Evolutionary conservation across 1,140 invertebrate species (phyloP), one percentile per base, ranked within the genome.

Genomic region (Lethocerus indicus): DNA sequence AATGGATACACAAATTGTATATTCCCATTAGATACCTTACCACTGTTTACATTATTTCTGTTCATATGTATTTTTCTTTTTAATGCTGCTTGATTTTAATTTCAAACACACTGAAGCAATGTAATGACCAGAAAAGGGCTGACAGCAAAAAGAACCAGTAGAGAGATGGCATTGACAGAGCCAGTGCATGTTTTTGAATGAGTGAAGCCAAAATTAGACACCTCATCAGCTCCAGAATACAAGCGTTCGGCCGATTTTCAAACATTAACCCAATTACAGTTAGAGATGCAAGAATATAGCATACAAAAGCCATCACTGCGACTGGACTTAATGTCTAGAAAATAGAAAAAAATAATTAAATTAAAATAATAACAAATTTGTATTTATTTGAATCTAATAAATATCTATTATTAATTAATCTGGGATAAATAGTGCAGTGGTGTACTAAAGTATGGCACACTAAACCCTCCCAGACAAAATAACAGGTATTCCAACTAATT

Each of bases 241-340:
- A 61, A 2, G 70, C 70, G 41, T 71, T 64, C 13, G 67, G 63
- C 14, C 66, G 66, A 43, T 71, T 68, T 40, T 83, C 79, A 54
- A 83, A 78, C 12, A 83, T 55, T 66, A 83, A 69, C 18, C 82
- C 80, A 35, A 85, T 80, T 2, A 74, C 67, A 2, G 73, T 78
- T 7, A 83, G 57, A 1, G 77, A 76, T 2, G 71, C 68, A 12
- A 83, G 64, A 39, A 83, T 74, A 61, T 81, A 81, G 21, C 69
- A 47, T 0, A 78, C 69, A 57, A 73, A 72, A 18, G 65, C 60
- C 16, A 71, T 54, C 1, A 75, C 71, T 3, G 70, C 69, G 4
- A 75, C 53, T 21, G 72, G 71, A 40, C 68, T 71, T 61, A 77
- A 69, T 23, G 66, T 68, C 78, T 78, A 62, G 20, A 73, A 71